A percentile compares a stretch with the other conserved stretches of the same genome.
phyloP scores from a whole-genome alignment of 2,888 invertebrate species.

The Nebria brevicollis region DNA sequence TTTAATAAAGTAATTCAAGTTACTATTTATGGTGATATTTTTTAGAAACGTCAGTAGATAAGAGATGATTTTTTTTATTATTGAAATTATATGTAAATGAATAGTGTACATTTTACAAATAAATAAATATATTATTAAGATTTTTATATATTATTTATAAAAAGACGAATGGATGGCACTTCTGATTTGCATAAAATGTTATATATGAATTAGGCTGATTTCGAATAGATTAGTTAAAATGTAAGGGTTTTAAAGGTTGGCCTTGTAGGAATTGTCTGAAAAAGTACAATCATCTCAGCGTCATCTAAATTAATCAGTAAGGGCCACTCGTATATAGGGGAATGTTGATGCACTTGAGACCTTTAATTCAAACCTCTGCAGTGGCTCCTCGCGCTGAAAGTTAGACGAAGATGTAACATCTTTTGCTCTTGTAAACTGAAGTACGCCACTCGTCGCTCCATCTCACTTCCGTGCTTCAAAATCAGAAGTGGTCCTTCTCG shows the following conservation, averaged over 20 bases:
- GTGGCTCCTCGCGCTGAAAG: neutral
- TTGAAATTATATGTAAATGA: too few species aligned
- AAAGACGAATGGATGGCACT: too few species aligned
- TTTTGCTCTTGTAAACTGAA: slow-evolving; percentile 38
- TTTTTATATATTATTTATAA: too few species aligned
- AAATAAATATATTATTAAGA: too few species aligned
- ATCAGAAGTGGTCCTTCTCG: slow-evolving; percentile 4
- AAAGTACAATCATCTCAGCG: neutral
- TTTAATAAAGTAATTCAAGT: too few species aligned
- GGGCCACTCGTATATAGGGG: neutral
- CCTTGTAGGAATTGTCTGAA: neutral
- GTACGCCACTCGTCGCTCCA: slow-evolving; percentile 27
- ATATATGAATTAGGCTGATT: too few species aligned
- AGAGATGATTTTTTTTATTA: too few species aligned
- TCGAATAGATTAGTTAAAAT: neutral
- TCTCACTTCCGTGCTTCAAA: neutral
- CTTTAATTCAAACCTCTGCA: slow-evolving; percentile 16
- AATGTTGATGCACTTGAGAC: neutral
- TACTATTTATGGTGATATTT: too few species aligned
- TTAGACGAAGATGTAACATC: slow-evolving; percentile 16
- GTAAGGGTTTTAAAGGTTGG: neutral
- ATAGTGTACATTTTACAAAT: too few species aligned
- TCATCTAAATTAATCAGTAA: neutral
- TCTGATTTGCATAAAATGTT: too few species aligned
- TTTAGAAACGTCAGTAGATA: too few species aligned